phyloP scores from a whole-genome alignment of 1,140 invertebrate genomes.

The Thalassaphorura encarpata region DNA sequence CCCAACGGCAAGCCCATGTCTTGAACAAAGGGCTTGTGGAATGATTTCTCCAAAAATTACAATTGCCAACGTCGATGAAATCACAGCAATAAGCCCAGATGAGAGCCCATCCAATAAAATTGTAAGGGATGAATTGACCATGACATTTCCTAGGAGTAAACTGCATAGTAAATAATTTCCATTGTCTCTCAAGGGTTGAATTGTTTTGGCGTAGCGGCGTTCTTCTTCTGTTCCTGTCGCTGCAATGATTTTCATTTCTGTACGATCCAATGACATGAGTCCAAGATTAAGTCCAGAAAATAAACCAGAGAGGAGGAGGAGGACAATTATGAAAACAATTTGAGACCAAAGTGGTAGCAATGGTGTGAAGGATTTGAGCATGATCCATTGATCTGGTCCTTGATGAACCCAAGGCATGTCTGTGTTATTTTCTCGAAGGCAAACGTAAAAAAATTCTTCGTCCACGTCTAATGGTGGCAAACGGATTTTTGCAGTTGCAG shows the following conservation, averaged over 20 bases:
- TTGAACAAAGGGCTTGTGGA: slow-evolving; percentile 51
- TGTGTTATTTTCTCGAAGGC: slow-evolving; percentile 47
- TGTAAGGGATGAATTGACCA: slow-evolving; percentile 53
- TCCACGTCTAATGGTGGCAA: no score
- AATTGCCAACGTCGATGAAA: slow-evolving; percentile 46
- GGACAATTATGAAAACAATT: slow-evolving; percentile 59
- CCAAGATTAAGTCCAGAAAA: slow-evolving; percentile 71
- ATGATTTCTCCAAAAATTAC: slow-evolving; percentile 53
- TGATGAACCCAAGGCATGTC: slow-evolving; percentile 57
- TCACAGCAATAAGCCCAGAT: slow-evolving; percentile 45
- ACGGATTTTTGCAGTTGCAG: no score
- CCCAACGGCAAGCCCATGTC: slow-evolving; percentile 52
- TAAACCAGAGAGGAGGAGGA: slow-evolving; percentile 76
- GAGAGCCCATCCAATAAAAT: slow-evolving; percentile 52
- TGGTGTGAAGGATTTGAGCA: slow-evolving; percentile 53
- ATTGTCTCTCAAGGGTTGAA: slow-evolving; percentile 78
- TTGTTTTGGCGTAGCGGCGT: slow-evolving; percentile 63
- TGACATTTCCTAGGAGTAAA: slow-evolving; percentile 86
- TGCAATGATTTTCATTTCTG: slow-evolving; percentile 84
- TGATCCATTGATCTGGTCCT: slow-evolving; percentile 49
- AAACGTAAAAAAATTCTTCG: slow-evolving; percentile 49
- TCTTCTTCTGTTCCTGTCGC: slow-evolving; percentile 68
- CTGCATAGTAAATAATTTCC: slow-evolving; percentile 94
- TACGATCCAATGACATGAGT: slow-evolving; percentile 89
- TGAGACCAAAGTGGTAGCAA: slow-evolving; percentile 59